These are phyloP conservation scores for Mythimna vitellina DNA, from an alignment of 2,888 invertebrate genomes.

Conservation along the genomic window DNA sequence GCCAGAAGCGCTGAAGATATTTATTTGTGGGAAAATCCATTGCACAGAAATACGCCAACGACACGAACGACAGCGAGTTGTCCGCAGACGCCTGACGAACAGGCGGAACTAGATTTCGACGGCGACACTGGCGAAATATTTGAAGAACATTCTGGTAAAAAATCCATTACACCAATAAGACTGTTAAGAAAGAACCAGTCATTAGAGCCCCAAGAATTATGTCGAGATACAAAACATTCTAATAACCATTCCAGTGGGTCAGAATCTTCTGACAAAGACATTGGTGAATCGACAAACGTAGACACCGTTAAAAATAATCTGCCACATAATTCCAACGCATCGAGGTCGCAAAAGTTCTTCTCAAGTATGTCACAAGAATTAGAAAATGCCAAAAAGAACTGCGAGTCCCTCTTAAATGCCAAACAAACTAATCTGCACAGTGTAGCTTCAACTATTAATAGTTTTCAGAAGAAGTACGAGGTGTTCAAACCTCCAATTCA, in stretches of 20 bases:
- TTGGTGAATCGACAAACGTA: slow-evolving; percentile 65
- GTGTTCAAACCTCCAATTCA: slow-evolving; percentile 85
- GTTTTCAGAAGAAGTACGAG: slow-evolving; percentile 88
- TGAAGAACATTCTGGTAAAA: slow-evolving; percentile 92
- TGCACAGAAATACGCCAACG: slow-evolving; percentile 90
- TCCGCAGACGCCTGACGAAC: slow-evolving; percentile 93
- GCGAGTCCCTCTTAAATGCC: slow-evolving; percentile 84
- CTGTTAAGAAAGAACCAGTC: slow-evolving; percentile 88
- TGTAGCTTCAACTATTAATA: slow-evolving; percentile 89
- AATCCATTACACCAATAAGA: slow-evolving; percentile 93
- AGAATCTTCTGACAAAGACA: slow-evolving; percentile 83
- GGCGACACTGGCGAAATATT: slow-evolving; percentile 91
- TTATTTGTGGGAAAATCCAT: slow-evolving; percentile 95
- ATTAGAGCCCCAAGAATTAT: slow-evolving; percentile 78
- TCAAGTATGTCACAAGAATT: slow-evolving; percentile 89
- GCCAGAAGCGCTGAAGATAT: slow-evolving; percentile 92
- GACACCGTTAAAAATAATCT: slow-evolving; percentile 69
- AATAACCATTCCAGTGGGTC: slow-evolving; percentile 83
- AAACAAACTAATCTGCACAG: slow-evolving; percentile 87
- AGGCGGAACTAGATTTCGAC: slow-evolving; percentile 93
- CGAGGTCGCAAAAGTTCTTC: slow-evolving; percentile 87
- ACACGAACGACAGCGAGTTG: slow-evolving; percentile 85
- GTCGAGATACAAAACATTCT: slow-evolving; percentile 73
- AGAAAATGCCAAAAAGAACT: slow-evolving; percentile 87
- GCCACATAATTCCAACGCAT: slow-evolving; percentile 73